Evolutionary conservation across 92 coral and sea anemone species (phyloP).

Genomic region (Isaurus tuberculatus): DNA sequence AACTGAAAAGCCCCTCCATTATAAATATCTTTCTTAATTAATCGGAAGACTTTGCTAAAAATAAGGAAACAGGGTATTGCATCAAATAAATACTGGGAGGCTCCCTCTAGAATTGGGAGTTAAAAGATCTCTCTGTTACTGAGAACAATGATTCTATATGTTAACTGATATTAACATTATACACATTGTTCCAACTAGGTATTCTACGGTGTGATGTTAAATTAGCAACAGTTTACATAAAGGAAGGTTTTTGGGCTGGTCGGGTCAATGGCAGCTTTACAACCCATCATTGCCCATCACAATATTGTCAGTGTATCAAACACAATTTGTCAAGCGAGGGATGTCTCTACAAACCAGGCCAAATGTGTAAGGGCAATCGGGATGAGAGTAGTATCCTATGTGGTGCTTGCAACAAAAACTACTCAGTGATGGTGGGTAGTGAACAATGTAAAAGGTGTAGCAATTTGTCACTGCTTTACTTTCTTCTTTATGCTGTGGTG

Average conservation of each 20-base stretch:
- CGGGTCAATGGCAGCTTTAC: constrained; percentile 49
- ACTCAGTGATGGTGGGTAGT: constrained; percentile 71
- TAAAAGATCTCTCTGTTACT: too few species aligned
- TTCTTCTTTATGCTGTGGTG: constrained; percentile 62
- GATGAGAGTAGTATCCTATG: constrained; percentile 76
- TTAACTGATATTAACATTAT: neutral
- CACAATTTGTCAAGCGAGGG: constrained; percentile 25
- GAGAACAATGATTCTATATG: neutral
- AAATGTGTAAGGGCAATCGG: constrained; percentile 72
- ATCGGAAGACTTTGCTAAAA: too few species aligned
- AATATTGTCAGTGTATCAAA: constrained; percentile 65
- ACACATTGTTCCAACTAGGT: constrained; percentile 58
- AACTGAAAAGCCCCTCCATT: too few species aligned
- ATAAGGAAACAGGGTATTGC: too few species aligned
- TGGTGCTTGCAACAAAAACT: constrained; percentile 74
- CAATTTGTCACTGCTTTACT: constrained; percentile 60
- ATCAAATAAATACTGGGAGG: too few species aligned
- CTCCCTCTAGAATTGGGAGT: too few species aligned
- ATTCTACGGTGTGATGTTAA: constrained; percentile 70
- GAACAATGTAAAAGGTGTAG: constrained; percentile 74
- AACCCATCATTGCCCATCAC: constrained; percentile 79
- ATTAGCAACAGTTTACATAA: constrained; percentile 58
- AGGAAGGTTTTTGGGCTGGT: constrained; percentile 95
- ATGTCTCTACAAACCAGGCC: constrained; percentile 56
- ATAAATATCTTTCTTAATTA: too few species aligned